Evolutionary conservation across 2,888 invertebrate species (phyloP).

Genomic region (Teinopalpus imperialis): DNA sequence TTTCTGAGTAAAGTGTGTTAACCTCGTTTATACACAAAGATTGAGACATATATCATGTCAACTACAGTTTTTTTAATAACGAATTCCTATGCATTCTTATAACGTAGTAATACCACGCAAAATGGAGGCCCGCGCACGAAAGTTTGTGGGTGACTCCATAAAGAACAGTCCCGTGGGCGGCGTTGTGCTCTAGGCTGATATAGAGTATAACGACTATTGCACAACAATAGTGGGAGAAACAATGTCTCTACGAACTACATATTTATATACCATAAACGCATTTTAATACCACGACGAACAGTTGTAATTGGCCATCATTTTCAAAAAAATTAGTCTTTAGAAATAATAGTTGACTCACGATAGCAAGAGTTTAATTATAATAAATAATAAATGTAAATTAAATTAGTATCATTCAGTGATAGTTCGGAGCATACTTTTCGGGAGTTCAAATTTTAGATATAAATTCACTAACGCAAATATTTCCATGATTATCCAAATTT

Average conservation of each 20-base stretch:
- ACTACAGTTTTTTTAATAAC: constrained; percentile 11
- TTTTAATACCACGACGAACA: constrained; percentile 11
- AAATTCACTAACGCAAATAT: no score
- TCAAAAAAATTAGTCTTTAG: no score
- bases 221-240: constrained; percentile 36
- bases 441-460: no score
- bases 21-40: constrained; percentile 21
- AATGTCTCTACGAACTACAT: constrained; percentile 22
- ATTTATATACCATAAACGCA: constrained; percentile 11
- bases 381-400: no score
- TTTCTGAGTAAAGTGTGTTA: constrained; percentile 4
- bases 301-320: neutral
- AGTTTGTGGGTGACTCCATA: constrained; percentile 47
- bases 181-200: constrained; percentile 36
- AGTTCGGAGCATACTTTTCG: no score
- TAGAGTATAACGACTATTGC: constrained; percentile 35
- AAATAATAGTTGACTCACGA: no score
- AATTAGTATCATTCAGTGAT: no score
- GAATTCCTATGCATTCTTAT: constrained; percentile 21
- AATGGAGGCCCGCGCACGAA: constrained; percentile 34
- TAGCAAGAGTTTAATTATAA: no score
- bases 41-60: constrained; percentile 33
- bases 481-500: no score
- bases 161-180: constrained; percentile 51
- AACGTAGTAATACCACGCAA: constrained; percentile 38